Conservation (phyloP, 2,888 invertebrate genomes). For the Muschampia staudingeri region DNA sequence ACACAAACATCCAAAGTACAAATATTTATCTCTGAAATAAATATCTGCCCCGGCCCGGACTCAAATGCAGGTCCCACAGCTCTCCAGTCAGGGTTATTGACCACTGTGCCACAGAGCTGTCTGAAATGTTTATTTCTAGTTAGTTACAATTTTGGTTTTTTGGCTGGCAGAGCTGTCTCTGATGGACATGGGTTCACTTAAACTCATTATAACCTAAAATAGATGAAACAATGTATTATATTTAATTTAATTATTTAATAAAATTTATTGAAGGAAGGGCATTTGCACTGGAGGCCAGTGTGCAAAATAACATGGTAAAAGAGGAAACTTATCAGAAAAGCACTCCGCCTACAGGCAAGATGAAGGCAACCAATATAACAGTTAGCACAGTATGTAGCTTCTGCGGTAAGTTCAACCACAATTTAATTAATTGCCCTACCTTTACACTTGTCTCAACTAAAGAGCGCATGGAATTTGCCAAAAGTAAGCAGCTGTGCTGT, state of each 20-base stretch:
- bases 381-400: not conserved
- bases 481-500: conserved; percentile 7
- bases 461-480: not conserved
- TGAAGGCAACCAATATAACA: not conserved
- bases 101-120: too few species aligned
- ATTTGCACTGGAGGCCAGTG: not conserved
- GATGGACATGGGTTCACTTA: too few species aligned
- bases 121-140: too few species aligned
- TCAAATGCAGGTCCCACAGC: too few species aligned
- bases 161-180: too few species aligned
- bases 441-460: not conserved
- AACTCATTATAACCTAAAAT: too few species aligned
- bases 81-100: too few species aligned
- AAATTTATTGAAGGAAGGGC: not conserved
- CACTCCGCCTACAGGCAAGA: not conserved
- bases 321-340: not conserved
- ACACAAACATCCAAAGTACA: too few species aligned
- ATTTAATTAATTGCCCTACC: conserved; percentile 6
- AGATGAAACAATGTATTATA: too few species aligned
- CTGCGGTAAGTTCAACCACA: conserved; percentile 14
- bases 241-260: not conserved
- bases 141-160: too few species aligned
- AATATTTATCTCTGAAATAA: too few species aligned
- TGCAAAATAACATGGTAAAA: not conserved
- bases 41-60: too few species aligned